Evolutionary conservation across 2,888 invertebrate species (phyloP), one percentile per base, ranked within the genome.

Genomic region (Synanthedon andrenaeformis): DNA sequence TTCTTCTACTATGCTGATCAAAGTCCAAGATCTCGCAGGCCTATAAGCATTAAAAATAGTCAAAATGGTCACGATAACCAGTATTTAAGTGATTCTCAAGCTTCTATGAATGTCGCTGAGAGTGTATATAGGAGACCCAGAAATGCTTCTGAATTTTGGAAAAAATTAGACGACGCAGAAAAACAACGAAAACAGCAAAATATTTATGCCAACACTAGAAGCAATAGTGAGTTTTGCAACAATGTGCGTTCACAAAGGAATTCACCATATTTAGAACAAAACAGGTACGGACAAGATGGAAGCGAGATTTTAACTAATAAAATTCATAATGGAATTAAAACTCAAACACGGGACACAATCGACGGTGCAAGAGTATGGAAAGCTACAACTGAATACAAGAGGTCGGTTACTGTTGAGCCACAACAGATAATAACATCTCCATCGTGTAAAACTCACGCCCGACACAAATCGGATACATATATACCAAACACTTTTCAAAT

Each of bases 1-100:
- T 91, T 89, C 65, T 88, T 92, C 57, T 93, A 93, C 66, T 89
- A 92, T 55, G 91, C 93, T 3, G 93, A 93, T 76, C 91, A 92
- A 61, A 91, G 90, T 57, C 93, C 93, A 0, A 85, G 93, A 64
- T 93, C 93, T 56, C 81, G 93, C 49, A 90, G 91, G 67, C 93
- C 93, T 41, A 92, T 94, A 62, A 91, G 92, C 64, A 89, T 93
- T 57, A 86, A 91, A 70, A 74, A 81, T 71, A 82, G 81, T 68
- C 81, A 77, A 69, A 81, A 77, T 59, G 81, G 80, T 57, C 65
- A 70, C 56, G 83, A 84, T 62, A 77, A 82, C 58, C 82, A 86
- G 64, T 88, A 88, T 66, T 68, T 88, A 61, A 89, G 86, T 67
- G 89, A 89, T 64, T 85, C 88, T 12, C 88, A 89, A 67, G 72